Conservation (phyloP, 2,888 invertebrate genomes). For the Ophion obscuratus region DNA sequence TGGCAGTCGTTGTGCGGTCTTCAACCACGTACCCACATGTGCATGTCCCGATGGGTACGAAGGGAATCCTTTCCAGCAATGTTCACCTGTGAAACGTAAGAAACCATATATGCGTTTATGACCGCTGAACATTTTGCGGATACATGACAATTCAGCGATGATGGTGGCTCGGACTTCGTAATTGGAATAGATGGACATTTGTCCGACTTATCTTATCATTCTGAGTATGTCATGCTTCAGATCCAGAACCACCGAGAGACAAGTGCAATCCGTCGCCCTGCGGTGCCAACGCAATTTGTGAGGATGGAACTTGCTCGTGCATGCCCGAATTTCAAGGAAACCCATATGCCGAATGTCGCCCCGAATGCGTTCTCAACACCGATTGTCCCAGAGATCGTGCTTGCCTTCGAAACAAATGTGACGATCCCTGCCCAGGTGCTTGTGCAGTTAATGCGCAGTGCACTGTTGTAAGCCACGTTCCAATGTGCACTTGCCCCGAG, state of each 20-base stretch:
- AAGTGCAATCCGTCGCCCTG: conserved; percentile 92
- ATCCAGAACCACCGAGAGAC: conserved; percentile 81
- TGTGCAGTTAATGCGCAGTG: conserved; percentile 92
- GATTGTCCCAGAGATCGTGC: conserved; percentile 90
- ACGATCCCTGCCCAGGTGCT: conserved; percentile 91
- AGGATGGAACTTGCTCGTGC: conserved; percentile 89
- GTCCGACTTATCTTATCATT: not conserved
- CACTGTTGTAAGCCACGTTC: conserved; percentile 91
- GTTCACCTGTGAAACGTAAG: conserved; percentile 91
- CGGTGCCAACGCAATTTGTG: conserved; percentile 90
- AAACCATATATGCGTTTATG: conserved; percentile 85
- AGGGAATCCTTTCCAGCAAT: conserved; percentile 87
- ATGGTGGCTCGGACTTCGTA: no score
- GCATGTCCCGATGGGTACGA: conserved; percentile 85
- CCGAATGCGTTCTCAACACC: conserved; percentile 91
- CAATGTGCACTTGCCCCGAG: conserved; percentile 90
- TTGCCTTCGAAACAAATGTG: conserved; percentile 90
- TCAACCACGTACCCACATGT: conserved; percentile 85
- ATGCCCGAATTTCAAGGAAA: conserved; percentile 91
- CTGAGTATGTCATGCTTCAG: not conserved
- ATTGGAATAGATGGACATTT: no score
- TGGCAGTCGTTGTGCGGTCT: conserved; percentile 84
- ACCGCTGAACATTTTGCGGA: no score
- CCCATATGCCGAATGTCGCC: conserved; percentile 90
- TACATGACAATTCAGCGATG: not conserved